Evolutionary conservation across 2,797 vertebrate genomes (phyloP).

Genomic region (Antrozous pallidus): DNA sequence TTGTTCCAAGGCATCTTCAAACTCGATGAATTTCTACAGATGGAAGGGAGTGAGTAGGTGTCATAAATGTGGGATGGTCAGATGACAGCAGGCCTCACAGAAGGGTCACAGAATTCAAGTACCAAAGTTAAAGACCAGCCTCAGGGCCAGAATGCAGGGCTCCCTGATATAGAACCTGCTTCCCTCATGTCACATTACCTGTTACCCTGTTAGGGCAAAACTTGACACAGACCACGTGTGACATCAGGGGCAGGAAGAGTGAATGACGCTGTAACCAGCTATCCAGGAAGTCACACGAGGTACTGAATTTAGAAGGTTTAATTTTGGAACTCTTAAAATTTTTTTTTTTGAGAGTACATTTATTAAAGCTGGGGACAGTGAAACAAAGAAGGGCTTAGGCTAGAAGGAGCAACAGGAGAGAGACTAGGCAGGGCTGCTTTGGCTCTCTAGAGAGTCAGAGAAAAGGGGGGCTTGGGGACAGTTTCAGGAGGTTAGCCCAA

Average conservation of each 20-base stretch:
- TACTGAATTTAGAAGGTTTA: not conserved
- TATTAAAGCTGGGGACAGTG: not conserved
- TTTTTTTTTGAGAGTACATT: not conserved
- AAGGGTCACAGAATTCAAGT: not conserved
- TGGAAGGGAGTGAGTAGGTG: not conserved
- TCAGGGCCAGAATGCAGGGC: not conserved
- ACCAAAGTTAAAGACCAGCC: not conserved
- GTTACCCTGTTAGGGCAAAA: not conserved
- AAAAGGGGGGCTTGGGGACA: not conserved
- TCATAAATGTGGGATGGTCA: not conserved
- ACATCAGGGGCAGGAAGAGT: too few relatives aligned
- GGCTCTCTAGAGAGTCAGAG: not conserved
- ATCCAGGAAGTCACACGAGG: not conserved
- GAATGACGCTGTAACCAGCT: not conserved
- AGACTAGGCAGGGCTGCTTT: not conserved
- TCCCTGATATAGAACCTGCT: not conserved
- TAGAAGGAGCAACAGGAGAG: not conserved
- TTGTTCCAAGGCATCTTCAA: slow-evolving; percentile 96
- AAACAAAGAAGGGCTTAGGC: not conserved
- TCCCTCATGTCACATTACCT: not conserved
- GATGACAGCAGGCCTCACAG: too few relatives aligned
- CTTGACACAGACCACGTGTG: too few relatives aligned
- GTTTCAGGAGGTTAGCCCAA: not conserved
- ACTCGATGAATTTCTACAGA: slow-evolving; percentile 96
- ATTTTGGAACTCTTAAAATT: not conserved